These are phyloP conservation scores for Cygnus atratus DNA, from an alignment of 2,113 vertebrate species.

Conservation along the genomic window DNA sequence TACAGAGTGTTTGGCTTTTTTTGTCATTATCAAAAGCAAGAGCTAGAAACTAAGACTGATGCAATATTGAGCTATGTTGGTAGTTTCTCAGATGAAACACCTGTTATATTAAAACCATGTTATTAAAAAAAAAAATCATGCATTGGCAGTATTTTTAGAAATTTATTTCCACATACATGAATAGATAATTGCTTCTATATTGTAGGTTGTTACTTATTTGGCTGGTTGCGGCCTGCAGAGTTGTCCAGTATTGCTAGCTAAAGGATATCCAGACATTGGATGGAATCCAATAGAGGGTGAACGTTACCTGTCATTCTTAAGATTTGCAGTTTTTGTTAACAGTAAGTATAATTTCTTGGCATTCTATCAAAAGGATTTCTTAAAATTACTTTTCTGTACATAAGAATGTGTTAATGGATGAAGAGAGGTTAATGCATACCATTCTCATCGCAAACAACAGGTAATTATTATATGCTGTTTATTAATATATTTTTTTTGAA, in stretches of 20 bases:
- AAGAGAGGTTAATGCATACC: background rate
- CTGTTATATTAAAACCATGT: background rate
- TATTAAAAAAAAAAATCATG: background rate
- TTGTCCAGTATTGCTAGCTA: slow-evolving; percentile 92
- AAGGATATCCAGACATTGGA: slow-evolving; percentile 94
- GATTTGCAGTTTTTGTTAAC: slow-evolving; percentile 98
- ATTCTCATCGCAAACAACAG: background rate
- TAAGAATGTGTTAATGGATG: background rate
- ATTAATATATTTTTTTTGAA: background rate
- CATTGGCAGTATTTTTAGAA: background rate
- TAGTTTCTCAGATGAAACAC: background rate
- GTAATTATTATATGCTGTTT: background rate
- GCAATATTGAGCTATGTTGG: background rate
- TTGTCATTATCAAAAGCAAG: background rate
- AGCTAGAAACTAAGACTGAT: background rate
- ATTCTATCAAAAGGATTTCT: background rate
- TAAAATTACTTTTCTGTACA: background rate
- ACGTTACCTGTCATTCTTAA: slow-evolving; percentile 94
- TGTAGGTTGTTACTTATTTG: slow-evolving; percentile 95
- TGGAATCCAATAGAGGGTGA: slow-evolving; percentile 99
- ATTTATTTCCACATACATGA: background rate
- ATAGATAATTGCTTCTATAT: background rate
- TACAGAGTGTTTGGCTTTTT: background rate
- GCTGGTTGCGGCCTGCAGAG: slow-evolving; percentile 97
- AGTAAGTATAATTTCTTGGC: slow-evolving; percentile 77